phyloP scores from a whole-genome alignment of 2,888 invertebrate species.

The Parthenolecanium corni region DNA sequence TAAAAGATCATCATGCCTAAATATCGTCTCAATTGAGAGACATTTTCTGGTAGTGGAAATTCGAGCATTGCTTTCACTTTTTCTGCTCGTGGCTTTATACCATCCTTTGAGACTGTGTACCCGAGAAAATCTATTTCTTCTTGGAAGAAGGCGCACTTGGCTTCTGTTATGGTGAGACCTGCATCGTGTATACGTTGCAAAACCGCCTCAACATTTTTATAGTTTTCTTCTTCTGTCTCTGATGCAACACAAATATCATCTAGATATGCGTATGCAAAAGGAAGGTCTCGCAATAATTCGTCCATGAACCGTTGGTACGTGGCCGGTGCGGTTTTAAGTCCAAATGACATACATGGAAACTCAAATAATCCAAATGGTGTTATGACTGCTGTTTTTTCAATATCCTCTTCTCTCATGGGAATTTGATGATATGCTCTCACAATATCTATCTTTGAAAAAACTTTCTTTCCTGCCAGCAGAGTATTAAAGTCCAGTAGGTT shows the following conservation, averaged over 20 bases:
- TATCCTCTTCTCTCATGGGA: slow-evolving; percentile 34
- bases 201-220: slow-evolving; percentile 29
- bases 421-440: slow-evolving; percentile 39
- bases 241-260: slow-evolving; percentile 34
- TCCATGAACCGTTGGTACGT: slow-evolving; percentile 35
- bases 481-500: slow-evolving; percentile 35
- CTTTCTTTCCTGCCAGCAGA: slow-evolving; percentile 34
- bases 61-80: slow-evolving; percentile 36
- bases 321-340: slow-evolving; percentile 33
- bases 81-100: slow-evolving; percentile 36
- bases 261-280: slow-evolving; percentile 33
- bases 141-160: slow-evolving; percentile 36
- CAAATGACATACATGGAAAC: slow-evolving; percentile 32
- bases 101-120: slow-evolving; percentile 32
- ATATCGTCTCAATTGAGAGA: too few species aligned
- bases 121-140: slow-evolving; percentile 35
- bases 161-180: slow-evolving; percentile 35
- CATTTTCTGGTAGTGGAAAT: too few species aligned
- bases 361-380: slow-evolving; percentile 38
- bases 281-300: slow-evolving; percentile 29
- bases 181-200: slow-evolving; percentile 33
- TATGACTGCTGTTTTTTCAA: slow-evolving; percentile 30
- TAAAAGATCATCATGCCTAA: too few species aligned
- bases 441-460: slow-evolving; percentile 37
- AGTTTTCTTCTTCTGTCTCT: slow-evolving; percentile 31